Percentiles rank a stretch among this genome's conserved stretches.
phyloP scores from a whole-genome alignment of 2,888 invertebrate species.

The Trichopria drosophilae region DNA sequence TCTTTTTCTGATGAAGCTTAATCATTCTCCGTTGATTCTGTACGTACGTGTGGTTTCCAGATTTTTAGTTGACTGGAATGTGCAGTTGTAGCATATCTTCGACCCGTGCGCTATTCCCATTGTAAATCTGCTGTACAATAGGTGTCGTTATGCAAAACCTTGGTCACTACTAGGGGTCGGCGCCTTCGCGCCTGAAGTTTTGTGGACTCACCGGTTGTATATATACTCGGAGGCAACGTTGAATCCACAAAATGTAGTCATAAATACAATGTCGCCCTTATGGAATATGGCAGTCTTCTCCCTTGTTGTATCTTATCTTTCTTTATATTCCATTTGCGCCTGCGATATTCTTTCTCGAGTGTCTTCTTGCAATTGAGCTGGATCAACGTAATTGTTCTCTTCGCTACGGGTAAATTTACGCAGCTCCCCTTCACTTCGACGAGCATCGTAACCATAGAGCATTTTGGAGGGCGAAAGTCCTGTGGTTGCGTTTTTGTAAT shows the following conservation, averaged over 20 bases:
- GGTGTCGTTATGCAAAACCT: not conserved
- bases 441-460: not conserved
- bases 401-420: not conserved
- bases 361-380: not conserved
- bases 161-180: not conserved
- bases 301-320: constrained; percentile 4
- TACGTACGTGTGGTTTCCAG: too few relatives aligned
- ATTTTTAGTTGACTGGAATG: too few relatives aligned
- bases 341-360: too few relatives aligned
- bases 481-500: not conserved
- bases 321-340: not conserved
- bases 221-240: too few relatives aligned
- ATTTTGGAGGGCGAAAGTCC: too few relatives aligned
- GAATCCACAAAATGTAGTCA: constrained; percentile 20
- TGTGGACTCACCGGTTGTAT: constrained; percentile 23
- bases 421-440: not conserved
- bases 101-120: too few relatives aligned
- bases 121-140: not conserved
- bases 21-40: too few relatives aligned
- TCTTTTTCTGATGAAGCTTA: too few relatives aligned
- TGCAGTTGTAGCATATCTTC: too few relatives aligned
- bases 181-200: constrained; percentile 18
- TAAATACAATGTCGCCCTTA: constrained; percentile 1
- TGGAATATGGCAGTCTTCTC: not conserved
- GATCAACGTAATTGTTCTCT: not conserved